These are phyloP conservation scores for Leucoraja ocellata DNA, from an alignment of 2,797 vertebrate species.

Conservation along the genomic window DNA sequence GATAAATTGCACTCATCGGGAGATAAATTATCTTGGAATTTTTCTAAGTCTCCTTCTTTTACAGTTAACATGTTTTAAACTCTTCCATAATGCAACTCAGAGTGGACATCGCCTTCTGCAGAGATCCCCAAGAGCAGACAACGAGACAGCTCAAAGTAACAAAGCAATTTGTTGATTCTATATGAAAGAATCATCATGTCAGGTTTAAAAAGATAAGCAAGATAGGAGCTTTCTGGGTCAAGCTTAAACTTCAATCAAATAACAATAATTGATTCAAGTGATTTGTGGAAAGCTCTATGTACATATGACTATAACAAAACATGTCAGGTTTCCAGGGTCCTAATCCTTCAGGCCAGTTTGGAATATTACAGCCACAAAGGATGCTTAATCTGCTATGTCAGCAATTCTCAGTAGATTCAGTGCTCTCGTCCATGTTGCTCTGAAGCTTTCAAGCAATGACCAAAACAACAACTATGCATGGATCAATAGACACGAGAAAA, in stretches of 20 bases:
- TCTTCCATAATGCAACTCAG: not conserved
- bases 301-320: not conserved
- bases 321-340: not conserved
- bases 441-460: not conserved
- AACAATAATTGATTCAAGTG: not conserved
- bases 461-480: too few species aligned
- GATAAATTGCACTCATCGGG: not conserved
- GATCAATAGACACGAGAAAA: too few species aligned
- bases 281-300: not conserved
- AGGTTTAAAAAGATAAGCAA: not conserved
- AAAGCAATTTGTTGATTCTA: not conserved
- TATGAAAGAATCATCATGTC: not conserved
- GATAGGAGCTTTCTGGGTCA: not conserved
- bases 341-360: not conserved
- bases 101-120: not conserved
- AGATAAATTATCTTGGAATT: not conserved
- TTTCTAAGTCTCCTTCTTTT: not conserved
- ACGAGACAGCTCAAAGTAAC: not conserved
- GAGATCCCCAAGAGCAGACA: not conserved
- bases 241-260: not conserved
- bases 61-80: not conserved
- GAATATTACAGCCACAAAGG: too few species aligned
- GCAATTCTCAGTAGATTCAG: not conserved
- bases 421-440: not conserved
- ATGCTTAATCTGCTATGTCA: not conserved